Conservation (phyloP, 2,888 invertebrate genomes). For the Folsomia candida region DNA sequence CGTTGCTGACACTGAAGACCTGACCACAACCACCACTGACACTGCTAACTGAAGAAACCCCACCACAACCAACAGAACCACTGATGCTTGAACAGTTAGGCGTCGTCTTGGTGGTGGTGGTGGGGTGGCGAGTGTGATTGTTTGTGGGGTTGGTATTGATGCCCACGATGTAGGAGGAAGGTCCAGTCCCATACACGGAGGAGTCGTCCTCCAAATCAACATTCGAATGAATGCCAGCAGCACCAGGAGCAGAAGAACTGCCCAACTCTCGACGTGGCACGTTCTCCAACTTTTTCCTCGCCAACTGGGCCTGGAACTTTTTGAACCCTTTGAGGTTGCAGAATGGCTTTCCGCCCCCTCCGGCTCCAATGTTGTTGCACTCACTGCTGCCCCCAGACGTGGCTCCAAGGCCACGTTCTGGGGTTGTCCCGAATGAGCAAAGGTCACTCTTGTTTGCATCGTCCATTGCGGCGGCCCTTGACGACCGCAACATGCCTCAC, state of each 20-base stretch:
- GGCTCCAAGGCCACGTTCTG: not conserved
- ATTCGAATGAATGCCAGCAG: not conserved
- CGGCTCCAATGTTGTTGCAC: not conserved
- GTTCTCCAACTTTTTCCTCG: slow-evolving; percentile 33
- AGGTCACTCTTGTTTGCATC: slow-evolving; percentile 30
- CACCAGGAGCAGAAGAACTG: not conserved
- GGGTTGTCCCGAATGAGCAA: slow-evolving; percentile 23
- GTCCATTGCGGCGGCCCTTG: slow-evolving; percentile 50
- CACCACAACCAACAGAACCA: not conserved
- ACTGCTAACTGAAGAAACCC: slow-evolving; percentile 25
- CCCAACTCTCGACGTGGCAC: slow-evolving; percentile 15
- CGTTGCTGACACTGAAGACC: slow-evolving; percentile 19
- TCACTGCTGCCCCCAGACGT: not conserved
- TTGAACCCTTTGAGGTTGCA: slow-evolving; percentile 37
- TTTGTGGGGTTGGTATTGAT: slow-evolving; percentile 1
- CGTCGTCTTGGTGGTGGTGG: slow-evolving; percentile 30
- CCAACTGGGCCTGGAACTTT: slow-evolving; percentile 38
- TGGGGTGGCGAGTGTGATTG: slow-evolving; percentile 24
- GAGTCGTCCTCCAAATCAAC: not conserved
- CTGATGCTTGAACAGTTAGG: slow-evolving; percentile 11
- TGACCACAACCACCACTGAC: slow-evolving; percentile 18
- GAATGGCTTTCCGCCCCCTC: slow-evolving; percentile 17
- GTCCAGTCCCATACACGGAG: not conserved
- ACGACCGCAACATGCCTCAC: slow-evolving; percentile 51
- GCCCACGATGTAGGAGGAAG: slow-evolving; percentile 20